Evolutionary conservation across 2,888 invertebrate genomes (phyloP).

Genomic region (Entomobrya multifasciata): DNA sequence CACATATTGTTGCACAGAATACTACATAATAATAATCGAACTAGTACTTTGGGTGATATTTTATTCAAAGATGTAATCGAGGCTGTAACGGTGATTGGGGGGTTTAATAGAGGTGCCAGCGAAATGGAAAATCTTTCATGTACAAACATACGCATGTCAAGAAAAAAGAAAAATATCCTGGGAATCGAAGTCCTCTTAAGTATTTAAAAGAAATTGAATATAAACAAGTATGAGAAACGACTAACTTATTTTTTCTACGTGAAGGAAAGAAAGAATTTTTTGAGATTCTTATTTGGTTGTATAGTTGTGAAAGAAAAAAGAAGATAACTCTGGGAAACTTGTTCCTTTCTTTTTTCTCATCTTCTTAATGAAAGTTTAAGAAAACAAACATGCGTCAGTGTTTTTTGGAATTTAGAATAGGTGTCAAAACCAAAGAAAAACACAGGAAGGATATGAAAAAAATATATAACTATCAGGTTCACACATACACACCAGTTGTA

Average conservation of each 20-base stretch:
- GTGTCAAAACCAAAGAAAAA: slow-evolving; percentile 1
- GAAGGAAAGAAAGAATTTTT: background rate
- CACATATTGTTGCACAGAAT: too few relatives aligned
- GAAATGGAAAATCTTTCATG: slow-evolving; percentile 61
- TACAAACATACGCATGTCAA: slow-evolving; percentile 60
- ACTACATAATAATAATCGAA: too few relatives aligned
- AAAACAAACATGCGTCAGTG: background rate
- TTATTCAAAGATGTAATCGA: too few relatives aligned
- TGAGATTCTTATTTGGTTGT: too few relatives aligned
- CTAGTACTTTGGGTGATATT: too few relatives aligned
- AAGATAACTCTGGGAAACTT: background rate
- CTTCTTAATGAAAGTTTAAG: slow-evolving; percentile 57
- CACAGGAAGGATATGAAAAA: slow-evolving; percentile 27
- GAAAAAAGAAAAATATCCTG: slow-evolving; percentile 21
- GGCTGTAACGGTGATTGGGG: background rate
- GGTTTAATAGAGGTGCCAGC: background rate
- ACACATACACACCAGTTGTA: background rate
- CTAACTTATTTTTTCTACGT: slow-evolving; percentile 23
- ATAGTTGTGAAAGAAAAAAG: slow-evolving; percentile 5
- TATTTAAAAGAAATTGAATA: background rate
- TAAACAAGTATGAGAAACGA: background rate
- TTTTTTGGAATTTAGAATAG: slow-evolving; percentile 19
- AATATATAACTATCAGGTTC: slow-evolving; percentile 8
- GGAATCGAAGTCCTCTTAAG: slow-evolving; percentile 6
- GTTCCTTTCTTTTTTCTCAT: background rate